phyloP scores from a whole-genome alignment of 2,113 vertebrate genomes.

The Thermophis baileyi region DNA sequence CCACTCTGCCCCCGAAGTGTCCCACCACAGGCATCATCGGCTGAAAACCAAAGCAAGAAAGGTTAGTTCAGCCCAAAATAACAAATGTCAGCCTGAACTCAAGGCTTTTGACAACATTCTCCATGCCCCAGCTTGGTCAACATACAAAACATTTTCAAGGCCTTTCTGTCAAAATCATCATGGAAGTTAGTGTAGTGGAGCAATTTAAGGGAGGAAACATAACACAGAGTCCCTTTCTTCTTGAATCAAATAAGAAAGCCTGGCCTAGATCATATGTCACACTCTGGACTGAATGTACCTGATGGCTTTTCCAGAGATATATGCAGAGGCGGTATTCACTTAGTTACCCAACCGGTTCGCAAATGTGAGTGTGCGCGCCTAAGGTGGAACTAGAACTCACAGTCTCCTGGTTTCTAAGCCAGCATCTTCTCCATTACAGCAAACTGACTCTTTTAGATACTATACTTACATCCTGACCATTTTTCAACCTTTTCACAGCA shows the following conservation, averaged over 20 bases:
- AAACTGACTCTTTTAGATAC: not conserved
- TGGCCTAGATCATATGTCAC: not conserved
- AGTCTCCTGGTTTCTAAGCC: not conserved
- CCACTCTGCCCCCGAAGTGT: constrained; percentile 94
- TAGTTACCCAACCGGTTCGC: too few species aligned
- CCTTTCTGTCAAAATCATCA: too few species aligned
- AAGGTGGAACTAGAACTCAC: not conserved
- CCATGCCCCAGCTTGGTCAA: not conserved
- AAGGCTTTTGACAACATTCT: not conserved
- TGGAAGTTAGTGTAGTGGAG: too few species aligned
- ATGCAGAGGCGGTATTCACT: too few species aligned
- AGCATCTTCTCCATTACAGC: not conserved
- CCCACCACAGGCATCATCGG: constrained; percentile 93
- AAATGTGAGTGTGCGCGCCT: too few species aligned
- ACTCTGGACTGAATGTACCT: not conserved
- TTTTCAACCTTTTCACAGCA: not conserved
- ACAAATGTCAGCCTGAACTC: not conserved
- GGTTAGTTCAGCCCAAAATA: fast-evolving
- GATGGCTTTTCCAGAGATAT: not conserved
- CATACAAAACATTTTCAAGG: not conserved
- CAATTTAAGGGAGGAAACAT: not conserved
- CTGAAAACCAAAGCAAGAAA: constrained; percentile 58
- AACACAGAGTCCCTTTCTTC: not conserved
- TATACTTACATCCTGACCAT: not conserved
- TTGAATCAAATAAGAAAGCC: not conserved